Conservation (phyloP, 1,140 invertebrate species). For the Drosophila albomicans region DNA sequence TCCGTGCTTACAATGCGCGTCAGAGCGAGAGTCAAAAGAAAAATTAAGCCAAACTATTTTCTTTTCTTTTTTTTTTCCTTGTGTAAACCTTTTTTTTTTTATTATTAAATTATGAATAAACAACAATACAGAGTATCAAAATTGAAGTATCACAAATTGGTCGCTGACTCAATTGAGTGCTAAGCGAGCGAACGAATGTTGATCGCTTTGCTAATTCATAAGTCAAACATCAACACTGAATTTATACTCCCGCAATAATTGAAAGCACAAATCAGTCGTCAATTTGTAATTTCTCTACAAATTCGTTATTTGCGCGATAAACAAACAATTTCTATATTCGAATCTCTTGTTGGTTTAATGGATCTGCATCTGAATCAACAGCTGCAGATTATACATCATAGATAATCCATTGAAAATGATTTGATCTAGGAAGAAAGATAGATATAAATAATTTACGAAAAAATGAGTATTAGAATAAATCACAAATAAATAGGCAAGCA, state of each 20-base stretch:
- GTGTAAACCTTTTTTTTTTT: constrained; percentile 2
- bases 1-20: constrained; percentile 39
- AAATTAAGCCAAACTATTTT: neutral
- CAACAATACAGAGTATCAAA: neutral
- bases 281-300: constrained; percentile 5
- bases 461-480: neutral
- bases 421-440: neutral
- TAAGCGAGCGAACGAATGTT: neutral
- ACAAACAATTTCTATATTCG: neutral
- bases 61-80: constrained; percentile 19
- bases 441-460: neutral
- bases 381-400: neutral
- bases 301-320: neutral
- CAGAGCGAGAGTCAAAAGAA: constrained; percentile 35
- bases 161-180: too few species aligned
- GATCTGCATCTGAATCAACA: neutral
- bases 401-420: neutral
- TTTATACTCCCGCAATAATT: constrained; percentile 1
- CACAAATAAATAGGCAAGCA: neutral
- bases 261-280: constrained; percentile 2
- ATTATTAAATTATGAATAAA: neutral
- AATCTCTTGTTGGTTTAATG: neutral
- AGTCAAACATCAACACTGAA: constrained; percentile 18
- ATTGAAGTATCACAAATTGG: neutral
- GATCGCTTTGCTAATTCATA: constrained; percentile 16